phyloP scores from a whole-genome alignment of 2,797 vertebrate genomes.

The Melanotaenia nigrans region DNA sequence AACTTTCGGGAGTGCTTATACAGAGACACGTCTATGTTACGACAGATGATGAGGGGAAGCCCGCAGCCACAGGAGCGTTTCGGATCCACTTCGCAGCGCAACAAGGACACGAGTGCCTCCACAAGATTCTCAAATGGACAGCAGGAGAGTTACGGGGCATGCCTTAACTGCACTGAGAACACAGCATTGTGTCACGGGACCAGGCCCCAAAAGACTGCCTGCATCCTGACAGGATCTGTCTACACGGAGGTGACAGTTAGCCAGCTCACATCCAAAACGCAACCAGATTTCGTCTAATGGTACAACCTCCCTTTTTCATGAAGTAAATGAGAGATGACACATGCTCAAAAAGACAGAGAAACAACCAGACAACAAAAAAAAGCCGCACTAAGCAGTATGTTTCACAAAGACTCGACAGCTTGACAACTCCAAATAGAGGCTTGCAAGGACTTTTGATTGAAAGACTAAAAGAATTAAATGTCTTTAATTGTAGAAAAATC shows the following conservation, averaged over 20 bases:
- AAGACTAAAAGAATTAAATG: conserved; percentile 4
- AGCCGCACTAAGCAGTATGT: not conserved
- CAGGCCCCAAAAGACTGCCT: conserved; percentile 70
- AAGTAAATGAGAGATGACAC: conserved; percentile 34
- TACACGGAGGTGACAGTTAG: conserved; percentile 74
- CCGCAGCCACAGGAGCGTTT: conserved; percentile 46
- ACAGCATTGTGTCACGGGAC: conserved; percentile 37
- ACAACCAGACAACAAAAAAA: conserved; percentile 11
- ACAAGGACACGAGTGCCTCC: conserved; percentile 71
- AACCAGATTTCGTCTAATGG: conserved; percentile 69
- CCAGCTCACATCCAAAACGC: conserved; percentile 65
- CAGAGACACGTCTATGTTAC: conserved; percentile 75
- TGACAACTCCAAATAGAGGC: not conserved
- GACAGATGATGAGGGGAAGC: conserved; percentile 76
- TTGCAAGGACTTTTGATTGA: not conserved
- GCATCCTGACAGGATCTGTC: conserved; percentile 68
- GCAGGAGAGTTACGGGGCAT: conserved; percentile 66
- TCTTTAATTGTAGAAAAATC: conserved; percentile 9
- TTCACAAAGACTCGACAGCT: not conserved
- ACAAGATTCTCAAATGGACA: conserved; percentile 69
- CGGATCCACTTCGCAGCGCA: conserved; percentile 50
- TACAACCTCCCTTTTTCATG: not conserved
- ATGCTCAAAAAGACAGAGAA: conserved; percentile 25
- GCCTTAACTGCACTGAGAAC: conserved; percentile 64
- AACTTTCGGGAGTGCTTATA: conserved; percentile 86